Evolutionary conservation across 2,113 vertebrate species (phyloP), one percentile per base, ranked within the genome.

Genomic region (Anguilla japonica): DNA sequence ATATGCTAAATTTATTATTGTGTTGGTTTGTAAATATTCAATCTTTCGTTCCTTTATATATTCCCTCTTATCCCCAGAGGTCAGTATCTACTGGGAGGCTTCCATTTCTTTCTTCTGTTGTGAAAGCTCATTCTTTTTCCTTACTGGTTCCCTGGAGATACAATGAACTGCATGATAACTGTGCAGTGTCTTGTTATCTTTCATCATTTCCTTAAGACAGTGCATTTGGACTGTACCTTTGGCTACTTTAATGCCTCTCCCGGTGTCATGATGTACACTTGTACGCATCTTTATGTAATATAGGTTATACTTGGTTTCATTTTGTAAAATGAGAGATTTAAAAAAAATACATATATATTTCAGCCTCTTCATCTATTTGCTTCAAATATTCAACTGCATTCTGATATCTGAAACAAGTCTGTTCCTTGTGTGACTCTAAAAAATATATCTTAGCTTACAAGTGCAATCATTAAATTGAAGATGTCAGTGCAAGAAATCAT

Each of bases 1-100:
- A 75, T 75, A 75, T 75, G 71, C 71, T n/a, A 75, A 75, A n/a
- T 75, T 9, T 75, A 75, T 75, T 75, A 75, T 75, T 13, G 71
- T 75, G 71, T 75, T 34, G 26, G 26, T 75, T 11, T 75, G 71
- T 75, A 75, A 75, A 75, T 75, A 75, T 75, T 75, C 71, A 75
- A 34, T 75, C n/a, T 34, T 6, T 75, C 71, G 13, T 75, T 75
- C 13, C 71, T 29, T 29, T 26, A 75, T 29, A 75, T 34, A 29
- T n/a, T 75, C 71, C 22, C n/a, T 75, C 71, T 29, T 34, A 29
- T 34, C 71, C 71, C 71, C 22, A 5, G n/a, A 75, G 71, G 26
- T 75, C 71, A 13, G 9, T n/a, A 29, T 75, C 71, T 13, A 29
- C 71, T 75, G n/a, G 71, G 11, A 75, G 71, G 26, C 26, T 75